Base-by-base conservation (phyloP, 1,140 invertebrate genomes). In the Drosophila parvula region DNA sequence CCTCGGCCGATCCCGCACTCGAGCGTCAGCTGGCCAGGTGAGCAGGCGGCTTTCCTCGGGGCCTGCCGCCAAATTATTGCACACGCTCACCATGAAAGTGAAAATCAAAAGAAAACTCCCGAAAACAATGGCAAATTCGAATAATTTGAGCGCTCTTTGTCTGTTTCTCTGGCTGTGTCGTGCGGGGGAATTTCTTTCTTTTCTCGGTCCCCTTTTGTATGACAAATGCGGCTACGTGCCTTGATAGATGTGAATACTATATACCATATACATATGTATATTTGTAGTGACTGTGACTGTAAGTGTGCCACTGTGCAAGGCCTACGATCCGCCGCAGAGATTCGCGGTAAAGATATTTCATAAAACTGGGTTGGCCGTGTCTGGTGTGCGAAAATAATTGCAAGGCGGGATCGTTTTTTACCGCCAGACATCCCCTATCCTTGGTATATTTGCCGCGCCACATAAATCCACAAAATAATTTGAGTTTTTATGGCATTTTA, bases 81-180 rank as follows among this genome's bases (percentile, higher is more conserved):
- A 73, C 78, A 79, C 79, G 79, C 75, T 83, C 76, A 50, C 69
- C 34, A 73, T 53, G 45, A 78, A 86, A 88, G 83, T 88, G 83
- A 89, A 88, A 88, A 83, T 88, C 71, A 73, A 73, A 79, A 69
- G 76, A 77, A 82, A 78, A 78, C 70, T 56, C 61, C 43, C 48
- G 27, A 83, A 68, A 78, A 89, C 84, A 89, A 89, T 89, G 81
- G 84, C 78, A 89, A 89, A 89, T 89, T 89, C 61, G 85, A 81
- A 89, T 89, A 89, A 89, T 89, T 85, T 76, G 55, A 76, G 53
- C 43, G 58, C 44, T 81, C 50, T 81, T 65, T 81, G 75, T 76
- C 62, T 64, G 81, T 73, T 61, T 71, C 55, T 60, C 22, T 22
- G 22, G 3, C 58, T 77, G 64, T 75, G 68, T 56, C 45, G 60